Percentiles rank a stretch among this genome's conserved stretches.
Conservation (phyloP, 2,113 vertebrate species). For the Monopterus albus region DNA sequence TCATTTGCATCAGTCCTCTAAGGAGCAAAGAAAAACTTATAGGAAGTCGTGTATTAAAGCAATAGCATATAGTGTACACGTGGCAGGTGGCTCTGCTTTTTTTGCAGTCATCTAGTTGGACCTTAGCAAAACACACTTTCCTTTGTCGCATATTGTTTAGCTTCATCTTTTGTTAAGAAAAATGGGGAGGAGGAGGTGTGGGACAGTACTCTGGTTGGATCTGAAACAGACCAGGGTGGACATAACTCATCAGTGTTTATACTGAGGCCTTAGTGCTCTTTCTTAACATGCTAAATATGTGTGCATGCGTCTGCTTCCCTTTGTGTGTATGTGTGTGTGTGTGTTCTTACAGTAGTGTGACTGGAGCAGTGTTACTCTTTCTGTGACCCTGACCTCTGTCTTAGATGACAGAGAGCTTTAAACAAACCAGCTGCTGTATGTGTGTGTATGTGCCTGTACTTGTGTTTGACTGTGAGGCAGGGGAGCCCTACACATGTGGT, state of each 20-base stretch:
- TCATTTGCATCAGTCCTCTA: too few species aligned
- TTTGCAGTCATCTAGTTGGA: neutral
- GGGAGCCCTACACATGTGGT: constrained; percentile 48
- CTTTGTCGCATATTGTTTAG: neutral
- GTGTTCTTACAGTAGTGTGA: constrained; percentile 80
- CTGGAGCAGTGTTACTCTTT: constrained; percentile 85
- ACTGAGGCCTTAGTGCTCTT: constrained; percentile 39
- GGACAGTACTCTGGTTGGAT: constrained; percentile 5
- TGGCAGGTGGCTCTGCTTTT: neutral
- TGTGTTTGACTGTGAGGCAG: constrained; percentile 36
- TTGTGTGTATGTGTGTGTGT: constrained; percentile 60
- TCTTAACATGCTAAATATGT: constrained; percentile 52
- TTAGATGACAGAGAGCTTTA: constrained; percentile 85
- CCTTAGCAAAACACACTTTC: neutral
- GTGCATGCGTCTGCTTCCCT: constrained; percentile 30
- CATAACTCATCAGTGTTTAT: constrained; percentile 73
- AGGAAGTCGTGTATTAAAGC: too few species aligned
- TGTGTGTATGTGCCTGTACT: neutral
- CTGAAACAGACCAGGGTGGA: constrained; percentile 12
- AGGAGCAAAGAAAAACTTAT: too few species aligned
- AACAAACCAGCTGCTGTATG: constrained; percentile 82
- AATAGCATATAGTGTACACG: too few species aligned
- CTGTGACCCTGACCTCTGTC: constrained; percentile 84
- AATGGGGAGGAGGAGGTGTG: neutral
- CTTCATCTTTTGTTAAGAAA: constrained; percentile 14